Conservation (phyloP, 2,888 invertebrate genomes). For the Saturnia japonica region DNA sequence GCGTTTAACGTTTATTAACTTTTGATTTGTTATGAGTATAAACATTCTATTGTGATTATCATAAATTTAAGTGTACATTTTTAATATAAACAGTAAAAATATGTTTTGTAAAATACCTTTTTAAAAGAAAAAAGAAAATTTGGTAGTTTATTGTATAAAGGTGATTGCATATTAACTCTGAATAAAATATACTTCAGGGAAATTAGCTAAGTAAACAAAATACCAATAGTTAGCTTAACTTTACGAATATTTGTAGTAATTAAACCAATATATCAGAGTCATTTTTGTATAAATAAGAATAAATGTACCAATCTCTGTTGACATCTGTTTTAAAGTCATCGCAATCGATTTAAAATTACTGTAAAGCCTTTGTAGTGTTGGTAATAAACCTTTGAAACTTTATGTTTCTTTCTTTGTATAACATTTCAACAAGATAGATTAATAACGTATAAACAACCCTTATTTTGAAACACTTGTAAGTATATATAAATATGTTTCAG, state of each 20-base stretch:
- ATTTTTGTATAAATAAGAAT: conserved; percentile 43
- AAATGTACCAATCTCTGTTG: conserved; percentile 56
- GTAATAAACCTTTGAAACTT: conserved; percentile 68
- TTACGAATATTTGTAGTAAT: conserved; percentile 16
- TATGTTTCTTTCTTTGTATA: conserved; percentile 32
- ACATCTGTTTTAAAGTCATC: conserved; percentile 58
- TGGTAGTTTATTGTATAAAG: conserved; percentile 26
- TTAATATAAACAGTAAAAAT: conserved; percentile 41
- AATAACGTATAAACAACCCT: background rate
- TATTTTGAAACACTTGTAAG: background rate
- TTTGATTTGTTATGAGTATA: conserved; percentile 40
- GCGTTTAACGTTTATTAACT: conserved; percentile 48
- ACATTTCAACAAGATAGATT: too few species aligned
- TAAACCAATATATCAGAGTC: conserved; percentile 47
- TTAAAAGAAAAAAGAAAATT: conserved; percentile 33
- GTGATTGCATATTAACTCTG: conserved; percentile 16
- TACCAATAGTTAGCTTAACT: background rate
- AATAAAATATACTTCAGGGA: conserved; percentile 1
- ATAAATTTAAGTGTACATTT: conserved; percentile 46
- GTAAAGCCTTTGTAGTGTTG: conserved; percentile 69
- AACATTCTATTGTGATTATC: conserved; percentile 58
- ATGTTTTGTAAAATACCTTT: conserved; percentile 50
- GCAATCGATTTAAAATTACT: conserved; percentile 60
- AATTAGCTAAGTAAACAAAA: background rate
- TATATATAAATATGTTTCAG: background rate